phyloP scores from a whole-genome alignment of 2,888 invertebrate species.

The Cephonodes hylas region DNA sequence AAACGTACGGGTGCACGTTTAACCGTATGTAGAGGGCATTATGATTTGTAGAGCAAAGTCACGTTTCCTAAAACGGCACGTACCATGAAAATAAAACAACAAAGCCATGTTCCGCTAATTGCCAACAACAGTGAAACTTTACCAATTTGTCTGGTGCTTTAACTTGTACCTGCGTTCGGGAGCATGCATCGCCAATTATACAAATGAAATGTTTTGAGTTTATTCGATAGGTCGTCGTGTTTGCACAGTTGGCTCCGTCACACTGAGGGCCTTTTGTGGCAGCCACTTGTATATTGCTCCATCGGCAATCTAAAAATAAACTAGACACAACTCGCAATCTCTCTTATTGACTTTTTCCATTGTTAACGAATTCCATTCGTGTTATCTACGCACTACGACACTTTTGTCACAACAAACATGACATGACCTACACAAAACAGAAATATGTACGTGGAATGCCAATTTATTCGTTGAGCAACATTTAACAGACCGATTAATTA shows the following conservation, averaged over 20 bases:
- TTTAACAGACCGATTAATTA: constrained; percentile 5
- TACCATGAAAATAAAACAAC: constrained; percentile 17
- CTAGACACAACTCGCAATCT: constrained; percentile 29
- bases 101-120: constrained; percentile 41
- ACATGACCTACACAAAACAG: constrained; percentile 15
- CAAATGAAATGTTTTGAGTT: constrained; percentile 21
- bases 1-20: not conserved
- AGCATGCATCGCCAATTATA: constrained; percentile 30
- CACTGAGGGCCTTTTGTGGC: constrained; percentile 24
- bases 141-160: constrained; percentile 35
- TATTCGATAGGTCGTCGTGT: constrained; percentile 21
- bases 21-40: not conserved
- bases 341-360: constrained; percentile 29
- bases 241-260: constrained; percentile 38
- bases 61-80: constrained; percentile 24
- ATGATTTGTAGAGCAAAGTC: constrained; percentile 24
- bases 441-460: not conserved
- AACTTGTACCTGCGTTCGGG: constrained; percentile 28
- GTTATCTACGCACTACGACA: constrained; percentile 14
- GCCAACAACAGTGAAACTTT: constrained; percentile 42
- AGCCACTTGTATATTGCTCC: constrained; percentile 23
- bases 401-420: constrained; percentile 9
- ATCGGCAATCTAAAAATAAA: constrained; percentile 30
- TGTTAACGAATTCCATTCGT: constrained; percentile 28
- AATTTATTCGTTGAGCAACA: not conserved